Base-by-base conservation (phyloP, 2,113 vertebrate species). In the Diglossa brunneiventris region DNA sequence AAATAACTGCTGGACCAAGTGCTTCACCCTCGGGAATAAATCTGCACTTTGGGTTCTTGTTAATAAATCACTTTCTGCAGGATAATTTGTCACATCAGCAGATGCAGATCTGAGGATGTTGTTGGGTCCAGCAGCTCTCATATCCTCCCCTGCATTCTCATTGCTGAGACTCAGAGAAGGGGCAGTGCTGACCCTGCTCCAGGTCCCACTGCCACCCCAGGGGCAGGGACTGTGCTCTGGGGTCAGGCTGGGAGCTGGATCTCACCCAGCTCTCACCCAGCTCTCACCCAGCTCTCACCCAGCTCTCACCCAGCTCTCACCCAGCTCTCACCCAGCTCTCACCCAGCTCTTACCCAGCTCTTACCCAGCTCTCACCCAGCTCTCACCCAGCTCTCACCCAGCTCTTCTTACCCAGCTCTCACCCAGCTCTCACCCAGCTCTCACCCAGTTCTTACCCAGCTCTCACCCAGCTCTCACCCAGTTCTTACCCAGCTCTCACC, bases 21-120 rank as follows among this genome's bases (percentile, higher is more conserved):
- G 66, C 77, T 72, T 94, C 90, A 92, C 73, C 28, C 62, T 58
- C 44, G 61, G 82, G 92, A 88, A 93, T 75, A 78, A 92, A 96
- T 83, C 41, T 83, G 44, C 56, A 49, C 79, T 89, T 92, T 30
- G 42, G 44, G 61, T 61, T 63, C 64, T 68, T 41, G 22, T 72
- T 83, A 7, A 89, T 90, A 94, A 94, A 88, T 92, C 87, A 63
- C 31, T 75, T 78, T 80, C 72, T 88, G 49, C n/a, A 41, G 56
- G 56, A 21, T 49, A 55, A 90, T 80, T 67, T 26, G 7, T 88
- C 70, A 49, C 44, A 63, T 62, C 66, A 92, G 70, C 39, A 52
- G 67, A 33, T 63, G 81, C 75, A 42, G 46, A 77, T 63, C 59
- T 26, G 50, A 66, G 67, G 46, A 14, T n/a, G 52, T 14, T 2